These are phyloP conservation scores for Thecophora atra DNA, from an alignment of 2,888 invertebrate species.

Conservation along the genomic window DNA sequence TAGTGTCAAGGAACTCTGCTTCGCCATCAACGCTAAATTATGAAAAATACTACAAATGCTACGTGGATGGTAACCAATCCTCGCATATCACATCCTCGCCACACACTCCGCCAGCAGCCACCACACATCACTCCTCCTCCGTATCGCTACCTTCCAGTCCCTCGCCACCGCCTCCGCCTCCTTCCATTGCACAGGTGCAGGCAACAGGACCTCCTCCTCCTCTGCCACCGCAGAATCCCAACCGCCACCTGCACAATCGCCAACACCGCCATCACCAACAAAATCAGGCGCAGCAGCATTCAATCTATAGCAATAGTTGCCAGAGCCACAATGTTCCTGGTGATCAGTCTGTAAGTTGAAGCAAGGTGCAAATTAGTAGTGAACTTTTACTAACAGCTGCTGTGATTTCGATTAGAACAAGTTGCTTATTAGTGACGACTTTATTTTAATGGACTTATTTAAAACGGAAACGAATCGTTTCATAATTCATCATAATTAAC, in stretches of 20 bases:
- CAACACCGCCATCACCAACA: constrained; percentile 36
- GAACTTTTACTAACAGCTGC: no score
- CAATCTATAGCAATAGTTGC: constrained; percentile 32
- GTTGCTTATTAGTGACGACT: no score
- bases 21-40: constrained; percentile 48
- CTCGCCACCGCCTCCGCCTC: constrained; percentile 29
- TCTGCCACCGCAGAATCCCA: constrained; percentile 46
- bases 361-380: neutral
- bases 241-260: constrained; percentile 38
- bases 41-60: constrained; percentile 55
- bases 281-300: constrained; percentile 38
- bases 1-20: constrained; percentile 36
- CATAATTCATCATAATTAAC: neutral
- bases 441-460: no score
- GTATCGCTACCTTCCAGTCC: constrained; percentile 46
- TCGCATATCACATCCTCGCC: constrained; percentile 34
- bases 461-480: no score
- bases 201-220: constrained; percentile 43
- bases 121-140: constrained; percentile 41
- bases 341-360: constrained; percentile 52
- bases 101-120: constrained; percentile 24
- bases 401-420: neutral
- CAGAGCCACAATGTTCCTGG: constrained; percentile 46
- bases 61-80: constrained; percentile 53
- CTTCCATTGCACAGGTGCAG: constrained; percentile 4